A percentile compares a stretch with the other conserved stretches of the same genome.
Conservation (phyloP, 1,140 invertebrate genomes). For the silkworm (Bombyx mori) region DNA sequence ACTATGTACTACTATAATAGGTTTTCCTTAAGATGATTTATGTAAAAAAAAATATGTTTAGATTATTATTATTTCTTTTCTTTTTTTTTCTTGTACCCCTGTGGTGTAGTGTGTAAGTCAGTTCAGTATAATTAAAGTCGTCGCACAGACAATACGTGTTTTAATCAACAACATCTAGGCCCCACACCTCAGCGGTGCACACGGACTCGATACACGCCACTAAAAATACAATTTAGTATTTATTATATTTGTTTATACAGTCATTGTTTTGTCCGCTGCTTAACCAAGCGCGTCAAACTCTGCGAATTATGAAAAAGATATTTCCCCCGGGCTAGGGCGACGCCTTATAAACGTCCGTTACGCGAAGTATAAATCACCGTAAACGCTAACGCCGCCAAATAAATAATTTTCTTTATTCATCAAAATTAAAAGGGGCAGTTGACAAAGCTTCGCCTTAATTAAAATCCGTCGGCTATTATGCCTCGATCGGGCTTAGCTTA, state of each 20-base stretch:
- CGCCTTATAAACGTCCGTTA: conserved; percentile 51
- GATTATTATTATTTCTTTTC: no score
- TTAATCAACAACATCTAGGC: no score
- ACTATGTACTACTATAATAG: no score
- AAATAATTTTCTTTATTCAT: conserved; percentile 71
- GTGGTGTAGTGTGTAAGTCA: no score
- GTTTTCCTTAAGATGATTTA: no score
- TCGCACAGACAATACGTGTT: no score
- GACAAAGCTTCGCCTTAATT: conserved; percentile 63
- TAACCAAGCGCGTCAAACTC: conserved; percentile 19
- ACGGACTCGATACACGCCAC: no score
- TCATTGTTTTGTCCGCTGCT: conserved; percentile 10
- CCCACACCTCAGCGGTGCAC: no score
- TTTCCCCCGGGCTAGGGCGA: conserved; percentile 32
- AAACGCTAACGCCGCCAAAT: conserved; percentile 53
- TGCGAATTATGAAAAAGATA: conserved; percentile 41
- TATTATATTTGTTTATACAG: background rate
- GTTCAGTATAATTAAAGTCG: no score
- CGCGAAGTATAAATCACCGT: conserved; percentile 57
- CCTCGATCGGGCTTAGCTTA: conserved; percentile 33
- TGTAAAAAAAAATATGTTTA: no score
- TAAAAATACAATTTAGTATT: no score
- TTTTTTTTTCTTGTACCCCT: no score
- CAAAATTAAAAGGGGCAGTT: conserved; percentile 67
- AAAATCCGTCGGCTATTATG: conserved; percentile 40